phyloP scores from a whole-genome alignment of 2,888 invertebrate species.

The Drosophila formosana region DNA sequence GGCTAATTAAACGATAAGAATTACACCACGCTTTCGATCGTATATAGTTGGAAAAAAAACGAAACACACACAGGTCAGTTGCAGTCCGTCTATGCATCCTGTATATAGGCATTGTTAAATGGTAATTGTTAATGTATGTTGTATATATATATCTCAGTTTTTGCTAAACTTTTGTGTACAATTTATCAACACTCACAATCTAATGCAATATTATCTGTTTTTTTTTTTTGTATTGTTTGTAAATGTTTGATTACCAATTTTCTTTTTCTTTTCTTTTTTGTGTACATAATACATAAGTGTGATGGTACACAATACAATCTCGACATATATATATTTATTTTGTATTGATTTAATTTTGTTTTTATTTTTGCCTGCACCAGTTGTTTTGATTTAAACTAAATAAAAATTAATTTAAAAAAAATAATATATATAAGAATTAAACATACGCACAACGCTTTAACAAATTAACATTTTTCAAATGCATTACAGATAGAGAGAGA shows the following conservation, averaged over 20 bases:
- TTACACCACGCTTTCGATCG: slow-evolving; percentile 10
- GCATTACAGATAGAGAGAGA: slow-evolving; percentile 42
- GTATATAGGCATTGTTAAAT: slow-evolving; percentile 13
- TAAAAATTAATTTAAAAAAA: slow-evolving; percentile 47
- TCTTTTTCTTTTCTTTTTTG: slow-evolving; percentile 20
- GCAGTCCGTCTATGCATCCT: slow-evolving; percentile 25
- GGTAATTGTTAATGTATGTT: slow-evolving; percentile 11
- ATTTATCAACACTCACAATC: slow-evolving; percentile 10
- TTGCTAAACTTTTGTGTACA: slow-evolving; percentile 40
- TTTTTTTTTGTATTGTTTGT: slow-evolving; percentile 9
- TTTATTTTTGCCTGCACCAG: slow-evolving; percentile 73
- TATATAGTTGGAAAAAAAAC: slow-evolving; percentile 15
- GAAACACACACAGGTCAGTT: slow-evolving; percentile 9
- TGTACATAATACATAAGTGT: slow-evolving; percentile 60
- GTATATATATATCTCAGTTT: slow-evolving; percentile 21
- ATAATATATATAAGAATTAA: slow-evolving; percentile 26
- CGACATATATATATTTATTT: slow-evolving; percentile 25
- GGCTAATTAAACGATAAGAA: slow-evolving; percentile 53
- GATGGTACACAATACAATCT: neutral
- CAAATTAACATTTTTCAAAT: slow-evolving; percentile 67
- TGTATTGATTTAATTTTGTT: slow-evolving; percentile 29
- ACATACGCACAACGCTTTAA: slow-evolving; percentile 54
- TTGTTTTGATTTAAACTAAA: slow-evolving; percentile 52
- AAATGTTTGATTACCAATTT: slow-evolving; percentile 46
- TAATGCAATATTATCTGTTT: slow-evolving; percentile 11